Base-by-base conservation (phyloP, 30 jellyfish, hydroid and myxozoan genomes). In the Nemopilema nomurai region DNA sequence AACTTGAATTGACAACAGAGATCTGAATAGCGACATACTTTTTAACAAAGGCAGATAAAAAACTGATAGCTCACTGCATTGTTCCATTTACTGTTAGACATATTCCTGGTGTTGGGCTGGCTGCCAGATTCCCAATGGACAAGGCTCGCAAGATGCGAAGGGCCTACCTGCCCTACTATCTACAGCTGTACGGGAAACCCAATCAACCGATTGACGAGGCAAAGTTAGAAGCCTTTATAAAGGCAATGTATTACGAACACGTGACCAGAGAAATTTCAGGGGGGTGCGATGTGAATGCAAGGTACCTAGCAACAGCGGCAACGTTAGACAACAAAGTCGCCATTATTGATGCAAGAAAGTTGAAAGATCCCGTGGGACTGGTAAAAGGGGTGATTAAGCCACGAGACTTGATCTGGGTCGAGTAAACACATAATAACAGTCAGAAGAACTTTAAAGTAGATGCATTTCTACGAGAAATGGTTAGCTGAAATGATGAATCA, bases 271-370 rank as follows among this genome's bases (percentile, higher is more conserved):
- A 69, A 0, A 83, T 83, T 29, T 65, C 92, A 20, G 33, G 75
- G 22, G 92, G 92, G 33, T 83, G 92, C 62, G 82, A 68, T 26
- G 26, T 29, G 20, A 23, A 21, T 18, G 86, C 33, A 27, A 27
- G 92, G 23, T 73, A 26, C 62, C 57, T 83, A 13, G 92, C 86
- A 17, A 83, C 73, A 33, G 86, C 92, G 27, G 92, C 92, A 16
- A 57, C 64, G 1, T 22, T 16, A 25, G 92, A 71, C 0, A 52
- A 53, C 71, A 83, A 83, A 65, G 63, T 83, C 30, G 92, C 86
- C 71, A 72, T 83, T 19, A 16, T 83, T 32, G 74, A 83, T 66
- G 92, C 86, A 63, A 69, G 69, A 29, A 50, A 25, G 23, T 22
- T 23, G 62, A 51, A 71, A 28, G n/a, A n/a, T n/a, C 18, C 71